Base-by-base conservation (phyloP, 2,888 invertebrate genomes). In the Rhorus exstirpatorius region DNA sequence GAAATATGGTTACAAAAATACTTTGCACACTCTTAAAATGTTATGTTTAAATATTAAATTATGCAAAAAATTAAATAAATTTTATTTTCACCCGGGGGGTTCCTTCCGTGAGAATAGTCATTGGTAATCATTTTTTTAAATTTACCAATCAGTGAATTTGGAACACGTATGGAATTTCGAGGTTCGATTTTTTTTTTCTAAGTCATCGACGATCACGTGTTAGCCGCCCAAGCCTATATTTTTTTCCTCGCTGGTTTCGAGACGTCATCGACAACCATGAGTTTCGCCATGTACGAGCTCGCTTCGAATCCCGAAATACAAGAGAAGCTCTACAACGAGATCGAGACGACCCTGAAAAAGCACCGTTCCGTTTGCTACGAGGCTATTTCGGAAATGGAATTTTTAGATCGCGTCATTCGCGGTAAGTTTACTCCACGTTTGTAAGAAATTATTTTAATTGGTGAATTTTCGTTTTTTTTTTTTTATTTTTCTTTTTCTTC, bases 241-340 rank as follows among this genome's bases (percentile, higher is more conserved):
- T 90, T 91, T 55, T 89, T 89, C 58, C 80, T 84, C n/a, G 90
- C 89, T 53, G 89, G 90, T 6, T 90, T 87, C 53, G 88, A 88
- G 24, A 89, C 90, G 0, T 88, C 90, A 0, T 87, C 91, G 0
- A 84, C 85, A 12, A 87, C 90, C 4, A 87, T 90, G 63, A 80
- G 85, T 65, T 88, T 88, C 14, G 67, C 87, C 35, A 83, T 90
- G 53, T 88, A 87, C 81, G 89, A 90, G 74, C 75, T 90, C 31
- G 87, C 90, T 4, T 53, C 72, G 12, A 85, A 90, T 77, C 86
- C 81, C 3, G 68, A 87, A n/a, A 68, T 89, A 46, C 90, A 90
- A 60, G 72, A 86, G 3, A 87, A 83, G 61, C 68, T 90, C 1
- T 75, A 84, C n/a, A 53, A 80, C 10, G 89, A 91, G 82, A 88